Percentiles rank a stretch among this genome's conserved stretches.
phyloP scores from a whole-genome alignment of 1,140 invertebrate genomes.

The Adoxophyes honmai region DNA sequence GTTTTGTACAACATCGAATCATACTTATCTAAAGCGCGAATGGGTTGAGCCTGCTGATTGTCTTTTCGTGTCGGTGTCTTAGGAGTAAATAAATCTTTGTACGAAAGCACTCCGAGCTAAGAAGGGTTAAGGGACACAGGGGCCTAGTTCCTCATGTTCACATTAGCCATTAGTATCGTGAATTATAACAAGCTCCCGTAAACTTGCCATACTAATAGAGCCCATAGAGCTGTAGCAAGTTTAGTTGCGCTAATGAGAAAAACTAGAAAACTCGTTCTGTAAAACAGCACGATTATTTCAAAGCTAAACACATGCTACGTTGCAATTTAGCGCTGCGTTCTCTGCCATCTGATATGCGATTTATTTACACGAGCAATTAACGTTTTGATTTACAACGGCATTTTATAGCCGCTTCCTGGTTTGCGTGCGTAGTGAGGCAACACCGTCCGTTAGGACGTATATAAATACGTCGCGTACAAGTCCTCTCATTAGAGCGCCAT shows the following conservation, averaged over 20 bases:
- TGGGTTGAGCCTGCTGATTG: conserved; percentile 13
- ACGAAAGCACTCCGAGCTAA: neutral
- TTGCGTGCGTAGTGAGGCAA: conserved; percentile 8
- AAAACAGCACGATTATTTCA: neutral
- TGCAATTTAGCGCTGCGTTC: conserved; percentile 3
- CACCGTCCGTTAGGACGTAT: conserved; percentile 26
- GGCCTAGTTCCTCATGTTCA: too few relatives aligned
- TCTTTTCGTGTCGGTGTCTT: conserved; percentile 7
- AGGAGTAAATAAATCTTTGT: neutral
- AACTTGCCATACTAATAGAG: conserved; percentile 5
- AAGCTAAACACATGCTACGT: conserved; percentile 3
- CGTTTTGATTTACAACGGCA: conserved; percentile 12
- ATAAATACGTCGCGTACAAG: conserved; percentile 65
- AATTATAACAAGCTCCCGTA: conserved; percentile 27
- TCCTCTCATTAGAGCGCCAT: conserved; percentile 71
- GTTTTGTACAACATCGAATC: conserved; percentile 58
- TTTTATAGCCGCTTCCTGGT: conserved; percentile 9
- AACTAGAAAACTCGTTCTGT: too few relatives aligned
- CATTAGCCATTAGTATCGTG: too few relatives aligned
- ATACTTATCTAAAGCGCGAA: conserved; percentile 57
- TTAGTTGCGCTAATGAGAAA: too few relatives aligned
- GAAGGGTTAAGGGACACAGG: neutral
- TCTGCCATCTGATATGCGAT: conserved; percentile 12
- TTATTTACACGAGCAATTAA: conserved; percentile 15
- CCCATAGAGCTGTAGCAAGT: too few relatives aligned